Evolutionary conservation across 92 coral and sea anemone species (phyloP).

Genomic region (Epizoanthus illoricatus): DNA sequence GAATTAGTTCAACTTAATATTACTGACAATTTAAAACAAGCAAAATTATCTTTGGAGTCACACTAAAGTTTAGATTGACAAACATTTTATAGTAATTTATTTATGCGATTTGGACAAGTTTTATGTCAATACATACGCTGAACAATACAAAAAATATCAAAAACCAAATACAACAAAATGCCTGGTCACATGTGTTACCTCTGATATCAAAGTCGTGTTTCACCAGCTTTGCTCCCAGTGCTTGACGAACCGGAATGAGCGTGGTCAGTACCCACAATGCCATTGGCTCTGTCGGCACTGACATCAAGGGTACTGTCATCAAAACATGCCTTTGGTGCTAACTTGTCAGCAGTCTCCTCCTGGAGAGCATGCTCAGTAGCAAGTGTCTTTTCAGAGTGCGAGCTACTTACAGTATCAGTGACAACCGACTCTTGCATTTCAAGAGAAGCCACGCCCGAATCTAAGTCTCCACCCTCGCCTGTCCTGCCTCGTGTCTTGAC

Average conservation of each 20-base stretch:
- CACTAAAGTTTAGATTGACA: too few species aligned
- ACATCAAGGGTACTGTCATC: slow-evolving; percentile 36
- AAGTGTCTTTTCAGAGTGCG: slow-evolving; percentile 26
- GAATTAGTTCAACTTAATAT: too few species aligned
- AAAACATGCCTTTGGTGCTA: slow-evolving; percentile 39
- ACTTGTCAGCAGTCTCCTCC: slow-evolving; percentile 27
- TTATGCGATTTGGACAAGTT: not conserved
- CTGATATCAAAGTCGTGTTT: slow-evolving; percentile 14
- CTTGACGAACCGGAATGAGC: slow-evolving; percentile 16
- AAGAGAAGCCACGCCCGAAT: slow-evolving; percentile 4
- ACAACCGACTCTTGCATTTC: slow-evolving; percentile 21
- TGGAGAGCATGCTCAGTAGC: slow-evolving; percentile 29
- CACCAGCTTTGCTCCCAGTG: slow-evolving; percentile 33
- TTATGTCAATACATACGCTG: not conserved
- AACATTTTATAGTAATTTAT: not conserved
- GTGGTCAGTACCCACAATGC: slow-evolving; percentile 36
- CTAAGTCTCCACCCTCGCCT: not conserved
- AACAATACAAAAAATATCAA: not conserved
- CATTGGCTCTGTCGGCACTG: slow-evolving; percentile 39
- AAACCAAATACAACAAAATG: not conserved
- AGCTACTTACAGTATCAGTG: slow-evolving; percentile 20
- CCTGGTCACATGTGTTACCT: not conserved
- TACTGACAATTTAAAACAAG: too few species aligned
- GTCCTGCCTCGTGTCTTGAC: not conserved
- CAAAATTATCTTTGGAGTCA: not conserved